Base-by-base conservation (phyloP, 1,140 invertebrate genomes). In the Daktulosphaira vitifoliae region DNA sequence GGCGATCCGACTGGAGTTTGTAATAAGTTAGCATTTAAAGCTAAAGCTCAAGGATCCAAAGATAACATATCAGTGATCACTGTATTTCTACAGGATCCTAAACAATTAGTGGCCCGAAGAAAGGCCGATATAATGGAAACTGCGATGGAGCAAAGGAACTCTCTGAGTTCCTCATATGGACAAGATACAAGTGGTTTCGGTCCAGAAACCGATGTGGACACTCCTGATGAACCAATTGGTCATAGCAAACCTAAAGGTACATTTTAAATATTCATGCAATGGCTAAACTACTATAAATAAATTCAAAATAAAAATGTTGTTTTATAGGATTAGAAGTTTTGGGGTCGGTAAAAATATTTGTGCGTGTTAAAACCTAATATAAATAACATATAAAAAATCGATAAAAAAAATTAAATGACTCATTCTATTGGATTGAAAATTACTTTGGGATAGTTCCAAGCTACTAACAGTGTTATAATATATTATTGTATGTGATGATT, bases 11-110 rank as follows among this genome's bases (percentile, higher is more conserved):
- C 81, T 68, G 77, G 77, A 70, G 79, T 83, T 69, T 84, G 85
- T 68, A 78, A 83, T 70, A 77, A 80, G 68, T 77, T 94, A 73
- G 84, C 89, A 56, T 78, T 82, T 67, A 76, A 81, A 71, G 85
- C 90, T n/a, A 88, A 87, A 74, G 76, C 81, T 68, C 79, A 82
- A 70, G 84, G 85, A 37, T 92, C 89, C 16, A 77, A 76, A 53
- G 91, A 95, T 76, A 95, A 95, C 75, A 92, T 93, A 73, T 87
- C 88, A 46, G 86, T 90, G 69, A 84, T 93, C 70, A 87, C 92
- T 66, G 84, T 92, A 54, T 90, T 92, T 77, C 81, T 94, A 72
- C 56, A 62, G 16, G 42, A 62, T 33, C 56, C 56, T 29, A 62
- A 62, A 3, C 25, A 48, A 13, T 48, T 62, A 48, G 56, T 46